A percentile compares a stretch with the other conserved stretches of the same genome.
These are phyloP conservation scores for Caenorhabditis sinica DNA, from an alignment of 2,888 invertebrate genomes.

Conservation along the genomic window DNA sequence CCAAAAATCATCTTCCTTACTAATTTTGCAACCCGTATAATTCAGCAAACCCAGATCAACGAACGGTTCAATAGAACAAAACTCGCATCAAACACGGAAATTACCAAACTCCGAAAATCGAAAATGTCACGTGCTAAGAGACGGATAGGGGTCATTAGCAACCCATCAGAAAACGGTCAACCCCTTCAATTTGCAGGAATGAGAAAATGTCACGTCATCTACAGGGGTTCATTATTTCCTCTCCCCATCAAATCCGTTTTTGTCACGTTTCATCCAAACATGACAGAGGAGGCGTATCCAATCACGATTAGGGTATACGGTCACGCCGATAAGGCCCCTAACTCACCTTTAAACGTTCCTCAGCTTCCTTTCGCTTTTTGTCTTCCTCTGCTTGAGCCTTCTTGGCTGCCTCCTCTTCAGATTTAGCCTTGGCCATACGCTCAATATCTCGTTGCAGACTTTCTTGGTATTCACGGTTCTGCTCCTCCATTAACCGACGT, in stretches of 20 bases:
- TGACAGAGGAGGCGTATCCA: conserved; percentile 10
- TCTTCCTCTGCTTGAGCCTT: conserved; percentile 32
- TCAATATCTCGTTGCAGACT: conserved; percentile 55
- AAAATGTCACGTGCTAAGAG: conserved; percentile 17
- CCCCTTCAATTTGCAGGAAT: conserved; percentile 12
- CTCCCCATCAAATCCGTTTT: neutral
- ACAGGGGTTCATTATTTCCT: neutral
- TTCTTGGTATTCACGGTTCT: conserved; percentile 61
- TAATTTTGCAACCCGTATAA: neutral
- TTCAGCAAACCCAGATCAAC: neutral
- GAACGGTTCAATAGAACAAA: neutral
- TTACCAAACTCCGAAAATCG: conserved; percentile 6
- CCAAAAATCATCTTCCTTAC: neutral
- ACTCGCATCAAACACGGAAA: conserved; percentile 16
- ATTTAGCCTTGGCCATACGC: conserved; percentile 32
- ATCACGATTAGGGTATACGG: neutral
- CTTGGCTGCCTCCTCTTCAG: conserved; percentile 46
- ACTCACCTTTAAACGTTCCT: conserved; percentile 35
- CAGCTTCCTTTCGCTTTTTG: conserved; percentile 12
- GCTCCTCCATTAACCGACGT: conserved; percentile 57
- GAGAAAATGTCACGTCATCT: neutral
- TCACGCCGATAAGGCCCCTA: neutral
- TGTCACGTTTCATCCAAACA: neutral
- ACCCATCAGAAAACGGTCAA: conserved; percentile 24
- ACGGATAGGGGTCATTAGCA: neutral